Conservation (phyloP, 2,888 invertebrate species). For the Trachelus tabidus region DNA sequence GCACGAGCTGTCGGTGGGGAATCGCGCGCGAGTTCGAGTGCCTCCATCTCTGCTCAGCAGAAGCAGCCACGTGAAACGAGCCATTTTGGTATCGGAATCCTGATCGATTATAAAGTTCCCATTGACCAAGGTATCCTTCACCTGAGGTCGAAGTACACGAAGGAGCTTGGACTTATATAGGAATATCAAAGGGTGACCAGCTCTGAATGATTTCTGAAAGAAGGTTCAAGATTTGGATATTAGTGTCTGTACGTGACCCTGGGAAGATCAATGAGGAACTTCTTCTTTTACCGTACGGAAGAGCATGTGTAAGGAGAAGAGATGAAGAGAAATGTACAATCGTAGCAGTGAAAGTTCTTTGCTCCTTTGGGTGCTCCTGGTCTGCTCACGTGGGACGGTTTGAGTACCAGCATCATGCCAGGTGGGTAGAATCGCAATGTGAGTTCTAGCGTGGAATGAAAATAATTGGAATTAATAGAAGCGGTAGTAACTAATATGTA, state of each 20-base stretch:
- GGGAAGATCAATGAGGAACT: not conserved
- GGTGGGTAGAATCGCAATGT: slow-evolving; percentile 36
- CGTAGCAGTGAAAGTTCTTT: not conserved
- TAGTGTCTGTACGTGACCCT: not conserved
- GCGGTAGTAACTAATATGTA: not conserved
- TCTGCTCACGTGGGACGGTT: slow-evolving; percentile 39
- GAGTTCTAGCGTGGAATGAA: not conserved
- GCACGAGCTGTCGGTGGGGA: not conserved
- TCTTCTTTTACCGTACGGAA: not conserved
- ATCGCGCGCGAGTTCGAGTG: not conserved
- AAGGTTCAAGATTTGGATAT: not conserved
- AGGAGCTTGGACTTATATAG: not conserved
- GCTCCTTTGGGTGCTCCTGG: not conserved
- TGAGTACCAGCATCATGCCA: slow-evolving; percentile 38
- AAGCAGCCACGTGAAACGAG: not conserved
- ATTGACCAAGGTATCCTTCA: not conserved
- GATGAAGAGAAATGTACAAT: not conserved
- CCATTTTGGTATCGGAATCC: not conserved
- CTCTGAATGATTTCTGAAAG: not conserved
- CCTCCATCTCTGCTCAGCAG: not conserved
- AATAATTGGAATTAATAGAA: not conserved
- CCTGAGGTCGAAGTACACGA: not conserved
- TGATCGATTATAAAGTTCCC: not conserved
- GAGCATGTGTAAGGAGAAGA: not conserved
- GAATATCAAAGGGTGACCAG: not conserved